Evolutionary conservation across 64 coral and sea anemone species (phyloP), one percentile per base, ranked within the genome.

Genomic region (Pocillopora verrucosa): DNA sequence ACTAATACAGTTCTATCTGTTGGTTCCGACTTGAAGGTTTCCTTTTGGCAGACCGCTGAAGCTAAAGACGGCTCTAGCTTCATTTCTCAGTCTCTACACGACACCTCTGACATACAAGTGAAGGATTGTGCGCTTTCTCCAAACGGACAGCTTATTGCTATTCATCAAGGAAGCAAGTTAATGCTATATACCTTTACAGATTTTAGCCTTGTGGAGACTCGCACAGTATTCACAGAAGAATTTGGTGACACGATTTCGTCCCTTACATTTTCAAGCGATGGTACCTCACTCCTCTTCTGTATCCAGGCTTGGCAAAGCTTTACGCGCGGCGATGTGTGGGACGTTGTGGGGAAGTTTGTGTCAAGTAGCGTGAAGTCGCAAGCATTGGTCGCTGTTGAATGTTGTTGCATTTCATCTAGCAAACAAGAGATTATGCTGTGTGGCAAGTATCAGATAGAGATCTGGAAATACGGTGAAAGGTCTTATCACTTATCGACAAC

Each of bases 401-500:
- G 77, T 12, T 79, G 19, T 79, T 59, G 56, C 56, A 5, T 79
- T 79, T 79, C 57, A 34, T 59, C 57, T 17, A 12, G 25, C 15
- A 59, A 60, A 14, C 3, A 11, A 30, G n/a, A 57, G 2, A 1
- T 77, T 56, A 17, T 77, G 4, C 51, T 77, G 36, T 77, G 75
- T 56, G 75, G 75, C 20, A 17, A 77, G 17, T 77, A 77, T 56
- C 36, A 77, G 15, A 77, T 77, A 56, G 75, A 77, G 37, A 30
- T 79, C n/a, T 79, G 57, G 77, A n/a, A 79, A n/a, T 79, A 79
- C 56, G 17, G 13, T 56, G 14, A 60, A 57, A 9, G 62, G 19
- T 30, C 26, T 16, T 36, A 24, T 14, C 59, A 26, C 30, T 62
- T 61, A 25, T 59, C 61, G 16, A 58, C 19, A 2, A 81, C 7